phyloP scores from a whole-genome alignment of 2,113 vertebrate species.

The Onychostoma macrolepis region DNA sequence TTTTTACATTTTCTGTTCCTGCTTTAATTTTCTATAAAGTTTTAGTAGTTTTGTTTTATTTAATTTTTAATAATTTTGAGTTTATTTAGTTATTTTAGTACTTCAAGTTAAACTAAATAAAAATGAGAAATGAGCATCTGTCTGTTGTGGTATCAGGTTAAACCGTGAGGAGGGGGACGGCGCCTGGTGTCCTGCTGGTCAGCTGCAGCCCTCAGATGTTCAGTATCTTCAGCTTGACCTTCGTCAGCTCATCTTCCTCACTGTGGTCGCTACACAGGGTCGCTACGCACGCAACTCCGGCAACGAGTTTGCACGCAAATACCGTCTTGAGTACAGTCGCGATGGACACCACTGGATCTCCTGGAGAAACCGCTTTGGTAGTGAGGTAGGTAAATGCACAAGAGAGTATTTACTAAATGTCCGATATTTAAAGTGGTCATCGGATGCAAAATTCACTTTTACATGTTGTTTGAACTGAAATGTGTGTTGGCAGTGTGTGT shows the following conservation, averaged over 20 bases:
- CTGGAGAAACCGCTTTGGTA: constrained; percentile 84
- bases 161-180: constrained; percentile 87
- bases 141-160: constrained; percentile 70
- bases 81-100: too few species aligned
- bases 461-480: too few species aligned
- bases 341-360: constrained; percentile 83
- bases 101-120: background rate
- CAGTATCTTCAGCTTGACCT: constrained; percentile 91
- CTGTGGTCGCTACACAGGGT: constrained; percentile 88
- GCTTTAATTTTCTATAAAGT: too few species aligned
- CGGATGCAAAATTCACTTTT: too few species aligned
- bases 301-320: constrained; percentile 85
- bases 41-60: too few species aligned
- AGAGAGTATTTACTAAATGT: too few species aligned
- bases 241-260: constrained; percentile 84
- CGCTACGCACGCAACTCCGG: constrained; percentile 83
- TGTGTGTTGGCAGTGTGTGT: too few species aligned
- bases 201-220: constrained; percentile 80
- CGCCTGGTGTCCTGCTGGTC: constrained; percentile 88
- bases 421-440: too few species aligned
- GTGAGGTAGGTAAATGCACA: constrained; percentile 64
- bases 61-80: too few species aligned
- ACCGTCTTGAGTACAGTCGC: constrained; percentile 86
- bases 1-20: too few species aligned
- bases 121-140: background rate